These are phyloP conservation scores for Arenicola marina DNA, from an alignment of 2,888 invertebrate species.

Conservation along the genomic window DNA sequence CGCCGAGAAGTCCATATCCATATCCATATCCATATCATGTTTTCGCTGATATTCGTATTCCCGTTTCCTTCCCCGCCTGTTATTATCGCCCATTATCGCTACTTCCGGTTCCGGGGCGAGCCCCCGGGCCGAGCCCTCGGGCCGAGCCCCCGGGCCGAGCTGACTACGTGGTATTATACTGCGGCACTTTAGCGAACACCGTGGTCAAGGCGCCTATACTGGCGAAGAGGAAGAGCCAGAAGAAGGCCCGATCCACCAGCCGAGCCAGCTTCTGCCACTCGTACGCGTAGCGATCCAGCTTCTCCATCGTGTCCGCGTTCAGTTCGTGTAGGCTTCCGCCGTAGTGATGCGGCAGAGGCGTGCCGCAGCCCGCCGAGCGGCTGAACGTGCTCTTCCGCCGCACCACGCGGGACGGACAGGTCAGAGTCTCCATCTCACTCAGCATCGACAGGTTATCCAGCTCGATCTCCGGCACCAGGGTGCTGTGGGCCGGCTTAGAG, in stretches of 20 bases:
- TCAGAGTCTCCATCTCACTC: constrained; percentile 22
- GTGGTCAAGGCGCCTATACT: constrained; percentile 21
- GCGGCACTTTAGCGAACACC: constrained; percentile 23
- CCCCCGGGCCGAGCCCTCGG: no score
- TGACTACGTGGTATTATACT: no score
- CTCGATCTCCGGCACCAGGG: constrained; percentile 16
- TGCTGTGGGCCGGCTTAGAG: no score
- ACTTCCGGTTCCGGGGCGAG: no score
- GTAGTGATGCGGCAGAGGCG: no score
- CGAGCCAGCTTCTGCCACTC: constrained; percentile 34
- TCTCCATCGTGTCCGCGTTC: background rate
- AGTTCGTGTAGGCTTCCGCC: background rate
- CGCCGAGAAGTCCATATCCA: no score
- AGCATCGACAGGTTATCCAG: constrained; percentile 24
- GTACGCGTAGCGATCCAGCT: constrained; percentile 6
- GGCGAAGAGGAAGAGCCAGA: constrained; percentile 33
- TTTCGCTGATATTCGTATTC: no score
- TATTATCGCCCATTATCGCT: no score
- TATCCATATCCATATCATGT: no score
- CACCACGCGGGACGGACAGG: constrained; percentile 11
- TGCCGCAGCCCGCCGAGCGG: no score
- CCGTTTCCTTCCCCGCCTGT: no score
- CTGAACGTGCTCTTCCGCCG: background rate
- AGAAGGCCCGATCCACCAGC: constrained; percentile 33
- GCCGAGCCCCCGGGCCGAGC: no score